Evolutionary conservation across 2,113 vertebrate genomes (phyloP).

Genomic region (Corythornis madagascariensis): DNA sequence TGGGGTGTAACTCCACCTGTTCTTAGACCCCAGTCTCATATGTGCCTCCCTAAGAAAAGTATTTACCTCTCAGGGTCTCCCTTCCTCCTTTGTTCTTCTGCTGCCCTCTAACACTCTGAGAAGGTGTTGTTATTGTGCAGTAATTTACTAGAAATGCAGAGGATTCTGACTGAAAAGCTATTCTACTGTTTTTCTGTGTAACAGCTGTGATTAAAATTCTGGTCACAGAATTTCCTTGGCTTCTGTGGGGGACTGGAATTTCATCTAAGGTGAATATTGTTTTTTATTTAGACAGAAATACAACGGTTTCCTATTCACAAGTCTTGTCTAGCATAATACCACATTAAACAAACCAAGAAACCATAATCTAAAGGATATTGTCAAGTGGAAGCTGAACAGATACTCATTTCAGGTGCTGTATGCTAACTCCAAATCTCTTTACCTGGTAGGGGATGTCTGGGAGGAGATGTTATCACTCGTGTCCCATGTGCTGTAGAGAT

Average conservation of each 20-base stretch:
- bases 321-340: neutral
- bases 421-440: constrained; percentile 13
- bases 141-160: constrained; percentile 58
- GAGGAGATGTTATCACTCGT: neutral
- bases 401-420: neutral
- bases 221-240: constrained; percentile 20
- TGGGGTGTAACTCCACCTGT: neutral
- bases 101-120: constrained; percentile 22
- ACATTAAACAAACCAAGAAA: constrained; percentile 26
- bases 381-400: neutral
- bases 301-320: constrained; percentile 21
- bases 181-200: constrained; percentile 31
- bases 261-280: constrained; percentile 28
- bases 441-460: neutral
- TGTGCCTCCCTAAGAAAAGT: neutral
- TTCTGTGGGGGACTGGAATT: constrained; percentile 34
- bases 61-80: constrained; percentile 13
- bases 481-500: neutral
- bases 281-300: constrained; percentile 47
- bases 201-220: constrained; percentile 40
- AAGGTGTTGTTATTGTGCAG: constrained; percentile 27
- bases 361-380: neutral
- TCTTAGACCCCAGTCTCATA: neutral
- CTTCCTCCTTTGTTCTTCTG: neutral
- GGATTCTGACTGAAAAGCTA: constrained; percentile 38